These are phyloP conservation scores for Patella ulyssiponensis DNA, from an alignment of 2,888 invertebrate species.

Conservation along the genomic window DNA sequence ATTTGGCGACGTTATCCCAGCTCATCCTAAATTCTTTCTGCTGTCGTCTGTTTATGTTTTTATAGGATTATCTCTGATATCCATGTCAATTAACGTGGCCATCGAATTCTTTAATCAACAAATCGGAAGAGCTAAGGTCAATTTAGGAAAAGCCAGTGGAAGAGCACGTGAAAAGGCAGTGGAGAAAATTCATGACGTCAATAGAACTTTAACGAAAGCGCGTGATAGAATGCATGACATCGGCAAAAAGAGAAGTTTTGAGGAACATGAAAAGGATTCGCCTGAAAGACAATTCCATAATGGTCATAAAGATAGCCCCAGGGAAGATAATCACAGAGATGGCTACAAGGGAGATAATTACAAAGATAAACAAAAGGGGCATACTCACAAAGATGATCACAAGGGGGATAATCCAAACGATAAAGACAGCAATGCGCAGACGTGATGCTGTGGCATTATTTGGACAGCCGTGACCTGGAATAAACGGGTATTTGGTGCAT, in stretches of 20 bases:
- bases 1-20: conserved; percentile 92
- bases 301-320: no score
- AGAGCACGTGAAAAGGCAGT: conserved; percentile 33
- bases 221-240: conserved; percentile 45
- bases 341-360: no score
- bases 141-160: conserved; percentile 46
- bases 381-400: no score
- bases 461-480: no score
- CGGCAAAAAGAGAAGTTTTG: conserved; percentile 19
- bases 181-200: neutral
- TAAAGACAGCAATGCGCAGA: no score
- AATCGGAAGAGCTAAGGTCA: conserved; percentile 53
- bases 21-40: conserved; percentile 90
- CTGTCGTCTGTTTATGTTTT: conserved; percentile 92
- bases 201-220: conserved; percentile 21
- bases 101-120: conserved; percentile 61
- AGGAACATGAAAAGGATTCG: no score
- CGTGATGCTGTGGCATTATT: no score
- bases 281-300: no score
- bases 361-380: no score
- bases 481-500: no score
- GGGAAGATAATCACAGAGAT: no score
- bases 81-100: conserved; percentile 97
- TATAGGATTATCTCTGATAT: conserved; percentile 93
- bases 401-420: no score